Evolutionary conservation across 2,797 vertebrate genomes (phyloP), one percentile per base, ranked within the genome.

Genomic region (Sebastes matsubarae): DNA sequence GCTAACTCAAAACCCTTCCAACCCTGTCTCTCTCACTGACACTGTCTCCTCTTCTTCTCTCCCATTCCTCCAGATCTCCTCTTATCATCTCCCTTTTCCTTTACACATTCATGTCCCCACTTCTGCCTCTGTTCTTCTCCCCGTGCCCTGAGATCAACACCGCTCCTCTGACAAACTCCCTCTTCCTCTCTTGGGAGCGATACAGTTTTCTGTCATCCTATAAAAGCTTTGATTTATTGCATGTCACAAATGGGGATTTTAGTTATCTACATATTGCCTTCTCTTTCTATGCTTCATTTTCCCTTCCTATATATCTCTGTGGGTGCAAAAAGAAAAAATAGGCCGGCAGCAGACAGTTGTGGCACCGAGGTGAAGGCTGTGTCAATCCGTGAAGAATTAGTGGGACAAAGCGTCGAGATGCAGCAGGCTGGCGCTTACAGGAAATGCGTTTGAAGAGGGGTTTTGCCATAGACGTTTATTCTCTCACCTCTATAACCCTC

Each of bases 181-280:
- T 77, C n/a, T 71, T 27, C 68, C 54, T 42, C 78, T 68, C 83
- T n/a, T 6, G 76, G 78, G 85, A 87, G 63, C 36, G 58, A 88
- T 84, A 63, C 74, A 32, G 42, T 85, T 90, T 80, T 68, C 79
- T 92, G 86, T 92, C 88, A 80, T 86, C 78, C 86, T 66, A 54
- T 82, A 80, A 86, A 85, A 61, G 69, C 76, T 81, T 80, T 93
- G 93, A 93, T 93, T 90, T 92, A 94, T 93, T 86, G 83, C 90
- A 66, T 71, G 85, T 93, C 84, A 80, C 65, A 80, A 85, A 81
- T 78, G 74, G 24, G 86, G 72, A 86, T 83, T 89, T 87, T 84
- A 87, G 59, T 85, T 82, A 83, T 87, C 78, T 90, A 70, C 82
- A 84, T 87, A 83, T 80, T 80, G 61, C 74, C 55, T 34, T 68